Conservation (phyloP, 1,140 invertebrate genomes). For the Drosophila trapezifrons region DNA sequence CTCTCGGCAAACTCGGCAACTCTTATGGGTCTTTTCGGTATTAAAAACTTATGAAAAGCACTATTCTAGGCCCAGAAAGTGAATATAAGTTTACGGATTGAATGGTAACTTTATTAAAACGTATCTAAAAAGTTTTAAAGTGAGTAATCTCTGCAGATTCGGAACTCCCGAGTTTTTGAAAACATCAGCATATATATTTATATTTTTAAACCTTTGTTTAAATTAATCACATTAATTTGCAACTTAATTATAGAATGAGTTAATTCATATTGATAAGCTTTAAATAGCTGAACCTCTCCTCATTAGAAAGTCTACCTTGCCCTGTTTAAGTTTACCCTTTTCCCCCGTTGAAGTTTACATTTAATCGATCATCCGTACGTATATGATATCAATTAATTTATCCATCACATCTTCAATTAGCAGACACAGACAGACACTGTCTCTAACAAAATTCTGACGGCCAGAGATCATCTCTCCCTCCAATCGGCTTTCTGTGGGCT, state of each 20-base stretch:
- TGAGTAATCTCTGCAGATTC: too few species aligned
- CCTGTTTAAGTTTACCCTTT: neutral
- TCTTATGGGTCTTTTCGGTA: neutral
- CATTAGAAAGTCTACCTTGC: neutral
- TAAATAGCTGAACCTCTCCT: neutral
- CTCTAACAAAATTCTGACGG: constrained; percentile 7
- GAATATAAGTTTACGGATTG: too few species aligned
- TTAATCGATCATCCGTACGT: constrained; percentile 34
- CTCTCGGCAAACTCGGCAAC: neutral
- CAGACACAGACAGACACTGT: constrained; percentile 8
- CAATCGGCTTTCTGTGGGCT: constrained; percentile 8
- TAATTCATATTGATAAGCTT: constrained; percentile 3
- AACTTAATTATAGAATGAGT: neutral
- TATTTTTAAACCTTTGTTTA: neutral
- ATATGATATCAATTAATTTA: constrained; percentile 48
- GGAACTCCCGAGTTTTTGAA: too few species aligned
- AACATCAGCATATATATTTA: neutral
- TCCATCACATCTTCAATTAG: constrained; percentile 56
- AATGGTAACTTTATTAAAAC: neutral
- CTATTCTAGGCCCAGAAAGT: neutral
- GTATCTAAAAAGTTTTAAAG: neutral
- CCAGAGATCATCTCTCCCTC: constrained; percentile 24
- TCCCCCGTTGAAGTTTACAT: neutral
- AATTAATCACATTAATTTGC: neutral
- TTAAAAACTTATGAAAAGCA: neutral